Evolutionary conservation across 2,113 vertebrate species (phyloP).

Genomic region (Tenebrosternarchus preto): DNA sequence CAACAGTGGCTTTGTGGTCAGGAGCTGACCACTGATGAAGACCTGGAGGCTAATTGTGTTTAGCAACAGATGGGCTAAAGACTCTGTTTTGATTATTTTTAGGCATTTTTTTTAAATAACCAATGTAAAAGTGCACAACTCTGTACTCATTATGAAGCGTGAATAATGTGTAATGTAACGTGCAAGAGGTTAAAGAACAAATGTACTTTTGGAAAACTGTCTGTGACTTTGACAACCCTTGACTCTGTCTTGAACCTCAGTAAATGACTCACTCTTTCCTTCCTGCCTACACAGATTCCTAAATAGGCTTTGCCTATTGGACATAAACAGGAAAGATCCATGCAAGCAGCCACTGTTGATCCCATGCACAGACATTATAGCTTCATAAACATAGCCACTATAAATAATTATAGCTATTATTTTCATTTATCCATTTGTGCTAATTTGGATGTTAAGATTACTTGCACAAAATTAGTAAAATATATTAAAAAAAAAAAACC

Average conservation of each 20-base stretch:
- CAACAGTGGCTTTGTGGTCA: no score
- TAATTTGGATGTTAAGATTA: slow-evolving; percentile 1
- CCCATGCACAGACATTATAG: not conserved
- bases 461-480: not conserved
- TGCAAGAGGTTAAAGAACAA: no score
- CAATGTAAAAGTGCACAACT: no score
- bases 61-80: no score
- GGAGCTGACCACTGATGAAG: no score
- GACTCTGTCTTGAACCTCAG: not conserved
- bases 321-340: slow-evolving; percentile 3
- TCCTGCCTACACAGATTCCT: not conserved
- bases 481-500: not conserved
- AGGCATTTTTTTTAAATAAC: no score
- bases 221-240: not conserved
- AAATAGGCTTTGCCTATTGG: not conserved
- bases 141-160: no score
- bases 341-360: not conserved
- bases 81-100: no score
- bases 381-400: slow-evolving; percentile 16
- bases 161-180: no score
- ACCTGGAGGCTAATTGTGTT: no score
- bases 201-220: no score
- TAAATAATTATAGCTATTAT: slow-evolving; percentile 27
- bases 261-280: slow-evolving; percentile 2
- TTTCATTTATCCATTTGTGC: slow-evolving; percentile 11